Evolutionary conservation across 2,113 vertebrate genomes (phyloP).

Genomic region (Pygoscelis adeliae): DNA sequence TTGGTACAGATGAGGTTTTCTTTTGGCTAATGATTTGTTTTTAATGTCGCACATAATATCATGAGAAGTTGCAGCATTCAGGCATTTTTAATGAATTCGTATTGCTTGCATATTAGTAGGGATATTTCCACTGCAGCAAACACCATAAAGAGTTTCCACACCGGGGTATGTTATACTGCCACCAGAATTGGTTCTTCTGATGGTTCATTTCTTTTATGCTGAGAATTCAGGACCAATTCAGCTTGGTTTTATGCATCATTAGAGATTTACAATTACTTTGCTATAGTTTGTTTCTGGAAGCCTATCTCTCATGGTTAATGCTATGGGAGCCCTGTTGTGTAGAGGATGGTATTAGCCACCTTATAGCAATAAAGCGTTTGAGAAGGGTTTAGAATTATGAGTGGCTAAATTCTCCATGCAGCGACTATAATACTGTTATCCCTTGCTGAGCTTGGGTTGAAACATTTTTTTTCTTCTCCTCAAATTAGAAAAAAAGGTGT

Average conservation of each 20-base stretch:
- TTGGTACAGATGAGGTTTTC: not conserved
- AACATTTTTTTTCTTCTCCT: not conserved
- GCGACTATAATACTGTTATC: constrained; percentile 41
- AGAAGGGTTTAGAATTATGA: constrained; percentile 66
- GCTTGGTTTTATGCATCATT: constrained; percentile 73
- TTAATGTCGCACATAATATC: not conserved
- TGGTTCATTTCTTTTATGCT: constrained; percentile 70
- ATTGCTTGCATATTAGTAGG: constrained; percentile 32
- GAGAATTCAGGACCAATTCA: constrained; percentile 68
- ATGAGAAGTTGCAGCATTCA: not conserved
- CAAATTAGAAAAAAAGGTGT: constrained; percentile 26
- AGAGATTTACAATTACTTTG: constrained; percentile 74
- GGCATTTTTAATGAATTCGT: constrained; percentile 31
- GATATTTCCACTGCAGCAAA: constrained; percentile 65
- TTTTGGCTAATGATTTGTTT: not conserved
- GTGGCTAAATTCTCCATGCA: constrained; percentile 54
- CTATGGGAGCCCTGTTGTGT: constrained; percentile 60
- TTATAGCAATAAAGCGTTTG: constrained; percentile 62
- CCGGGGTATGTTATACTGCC: constrained; percentile 53
- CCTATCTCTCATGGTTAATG: constrained; percentile 66
- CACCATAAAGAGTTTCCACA: constrained; percentile 58
- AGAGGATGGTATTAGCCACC: constrained; percentile 61
- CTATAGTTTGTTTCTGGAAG: constrained; percentile 70
- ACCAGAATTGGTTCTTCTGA: constrained; percentile 66
- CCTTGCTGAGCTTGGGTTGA: constrained; percentile 60